Evolutionary conservation across 2,797 vertebrate genomes (phyloP).

Genomic region (Hypotaenidia philippensis): DNA sequence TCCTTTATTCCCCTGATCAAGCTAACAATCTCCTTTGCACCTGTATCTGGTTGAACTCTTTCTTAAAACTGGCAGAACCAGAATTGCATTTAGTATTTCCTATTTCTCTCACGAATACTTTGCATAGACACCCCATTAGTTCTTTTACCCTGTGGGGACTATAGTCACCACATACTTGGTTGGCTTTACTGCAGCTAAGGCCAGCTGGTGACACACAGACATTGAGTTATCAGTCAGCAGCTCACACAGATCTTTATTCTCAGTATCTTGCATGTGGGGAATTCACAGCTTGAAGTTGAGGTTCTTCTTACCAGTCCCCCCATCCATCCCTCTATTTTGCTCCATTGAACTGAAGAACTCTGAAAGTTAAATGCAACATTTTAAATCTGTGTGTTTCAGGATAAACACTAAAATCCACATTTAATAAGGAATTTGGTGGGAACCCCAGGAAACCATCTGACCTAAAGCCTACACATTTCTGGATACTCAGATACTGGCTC

Average conservation of each 20-base stretch:
- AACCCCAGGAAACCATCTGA: not conserved
- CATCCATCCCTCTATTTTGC: not conserved
- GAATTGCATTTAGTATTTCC: not conserved
- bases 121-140: not conserved
- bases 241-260: not conserved
- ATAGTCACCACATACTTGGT: not conserved
- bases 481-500: not conserved
- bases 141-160: not conserved
- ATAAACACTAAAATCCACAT: not conserved
- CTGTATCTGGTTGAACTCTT: not conserved
- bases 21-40: not conserved
- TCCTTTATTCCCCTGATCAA: not conserved
- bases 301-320: not conserved
- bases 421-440: not conserved
- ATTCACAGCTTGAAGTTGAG: not conserved
- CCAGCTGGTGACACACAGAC: not conserved
- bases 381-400: not conserved
- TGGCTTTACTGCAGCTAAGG: not conserved
- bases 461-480: not conserved
- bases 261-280: not conserved
- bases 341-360: not conserved
- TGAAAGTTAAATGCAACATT: not conserved
- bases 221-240: not conserved
- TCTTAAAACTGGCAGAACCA: not conserved
- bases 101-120: not conserved